These are phyloP conservation scores for Potamilus streckersoni DNA, from an alignment of 1,140 invertebrate genomes.

Conservation along the genomic window DNA sequence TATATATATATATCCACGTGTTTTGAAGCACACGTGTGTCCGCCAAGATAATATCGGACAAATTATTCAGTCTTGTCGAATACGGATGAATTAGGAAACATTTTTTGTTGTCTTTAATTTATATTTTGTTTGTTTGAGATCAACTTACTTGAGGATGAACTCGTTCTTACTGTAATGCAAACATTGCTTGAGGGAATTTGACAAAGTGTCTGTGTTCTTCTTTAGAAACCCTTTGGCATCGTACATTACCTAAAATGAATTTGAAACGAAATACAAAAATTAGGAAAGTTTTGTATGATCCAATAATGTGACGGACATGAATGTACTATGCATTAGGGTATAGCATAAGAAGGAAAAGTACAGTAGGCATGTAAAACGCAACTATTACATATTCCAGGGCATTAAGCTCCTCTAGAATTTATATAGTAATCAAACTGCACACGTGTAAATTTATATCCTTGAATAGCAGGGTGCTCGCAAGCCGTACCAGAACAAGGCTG, in stretches of 20 bases:
- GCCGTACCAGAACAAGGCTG: no score
- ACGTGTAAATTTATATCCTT: neutral
- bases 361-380: no score
- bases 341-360: no score
- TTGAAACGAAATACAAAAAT: neutral
- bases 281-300: neutral
- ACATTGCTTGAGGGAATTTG: neutral
- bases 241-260: conserved; percentile 31
- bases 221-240: conserved; percentile 37
- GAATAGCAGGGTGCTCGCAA: neutral
- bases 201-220: conserved; percentile 42
- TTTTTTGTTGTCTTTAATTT: no score
- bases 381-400: no score
- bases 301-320: neutral
- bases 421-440: neutral
- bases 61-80: conserved; percentile 16
- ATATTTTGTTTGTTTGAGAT: no score
- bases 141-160: no score
- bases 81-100: neutral
- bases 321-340: neutral
- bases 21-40: conserved; percentile 9
- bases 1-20: neutral
- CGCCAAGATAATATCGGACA: conserved; percentile 23
- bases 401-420: neutral
- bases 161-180: no score